Percentiles rank a stretch among this genome's conserved stretches.
Evolutionary conservation across 2,113 vertebrate genomes (phyloP).

Genomic region (Paratilapia polleni): DNA sequence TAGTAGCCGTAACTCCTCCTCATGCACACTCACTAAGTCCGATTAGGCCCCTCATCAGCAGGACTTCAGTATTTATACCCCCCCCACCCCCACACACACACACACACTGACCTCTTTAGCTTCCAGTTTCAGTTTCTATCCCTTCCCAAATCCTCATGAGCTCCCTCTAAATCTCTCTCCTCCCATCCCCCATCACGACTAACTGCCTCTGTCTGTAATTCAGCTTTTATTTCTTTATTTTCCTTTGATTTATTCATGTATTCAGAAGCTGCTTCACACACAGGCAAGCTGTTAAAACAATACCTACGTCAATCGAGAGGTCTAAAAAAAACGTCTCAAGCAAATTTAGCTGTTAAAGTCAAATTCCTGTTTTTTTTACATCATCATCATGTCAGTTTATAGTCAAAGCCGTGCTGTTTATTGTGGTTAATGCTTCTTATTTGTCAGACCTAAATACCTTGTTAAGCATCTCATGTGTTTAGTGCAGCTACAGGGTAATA

Average conservation of each 20-base stretch:
- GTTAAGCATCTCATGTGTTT: not conserved
- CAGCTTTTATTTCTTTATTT: not conserved
- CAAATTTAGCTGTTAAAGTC: not conserved
- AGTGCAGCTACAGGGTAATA: not conserved
- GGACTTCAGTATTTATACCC: slow-evolving; percentile 28
- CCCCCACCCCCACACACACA: not conserved
- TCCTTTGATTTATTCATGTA: not conserved
- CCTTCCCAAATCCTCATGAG: slow-evolving; percentile 51
- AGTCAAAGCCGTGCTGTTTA: not conserved
- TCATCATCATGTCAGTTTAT: not conserved
- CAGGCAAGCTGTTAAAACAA: not conserved
- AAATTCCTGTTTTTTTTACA: not conserved
- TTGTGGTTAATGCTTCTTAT: not conserved
- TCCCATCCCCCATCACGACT: not conserved
- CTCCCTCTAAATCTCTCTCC: slow-evolving; percentile 39
- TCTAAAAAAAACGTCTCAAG: not conserved
- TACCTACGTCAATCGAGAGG: not conserved
- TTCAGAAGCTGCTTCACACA: not conserved
- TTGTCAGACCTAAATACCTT: not conserved
- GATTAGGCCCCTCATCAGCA: slow-evolving; percentile 20
- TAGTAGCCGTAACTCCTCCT: not conserved
- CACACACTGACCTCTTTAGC: slow-evolving; percentile 58
- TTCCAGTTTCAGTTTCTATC: slow-evolving; percentile 67
- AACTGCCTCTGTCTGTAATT: not conserved
- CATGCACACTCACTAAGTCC: not conserved